Percentiles rank a stretch among this genome's conserved stretches.
Conservation (phyloP, 2,888 invertebrate genomes). For the Xanthorhoe spadicearia region DNA sequence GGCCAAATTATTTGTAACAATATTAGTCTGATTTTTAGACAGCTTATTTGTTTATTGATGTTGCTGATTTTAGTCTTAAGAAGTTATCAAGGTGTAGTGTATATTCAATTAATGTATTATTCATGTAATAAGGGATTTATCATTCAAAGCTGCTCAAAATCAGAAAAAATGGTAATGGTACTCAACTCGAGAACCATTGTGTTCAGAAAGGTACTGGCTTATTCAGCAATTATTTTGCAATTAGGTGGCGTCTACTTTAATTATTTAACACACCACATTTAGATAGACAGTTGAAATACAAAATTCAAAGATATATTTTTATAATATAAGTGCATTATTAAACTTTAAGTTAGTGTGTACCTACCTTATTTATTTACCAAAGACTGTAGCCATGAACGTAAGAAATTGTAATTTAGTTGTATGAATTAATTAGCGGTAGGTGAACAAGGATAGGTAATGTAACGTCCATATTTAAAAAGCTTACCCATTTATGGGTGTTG, state of each 20-base stretch:
- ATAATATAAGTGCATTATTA: conserved; percentile 2
- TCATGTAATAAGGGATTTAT: not conserved
- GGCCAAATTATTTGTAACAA: conserved; percentile 24
- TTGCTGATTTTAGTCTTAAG: conserved; percentile 12
- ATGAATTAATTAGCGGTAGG: not conserved
- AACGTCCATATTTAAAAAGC: not conserved
- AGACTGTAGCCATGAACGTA: conserved; percentile 20
- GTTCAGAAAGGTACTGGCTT: not conserved
- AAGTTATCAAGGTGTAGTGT: not conserved
- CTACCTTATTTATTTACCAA: conserved; percentile 21
- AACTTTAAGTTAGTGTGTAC: not conserved
- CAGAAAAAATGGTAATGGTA: not conserved
- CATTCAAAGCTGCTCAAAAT: not conserved
- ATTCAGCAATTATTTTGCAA: not conserved
- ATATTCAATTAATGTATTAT: not conserved
- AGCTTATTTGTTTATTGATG: conserved; percentile 8
- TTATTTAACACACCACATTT: not conserved
- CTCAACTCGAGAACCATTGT: not conserved
- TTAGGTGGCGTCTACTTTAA: not conserved
- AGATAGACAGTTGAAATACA: not conserved
- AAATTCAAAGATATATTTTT: too few relatives aligned
- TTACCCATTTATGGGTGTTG: not conserved
- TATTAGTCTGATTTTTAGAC: conserved; percentile 24
- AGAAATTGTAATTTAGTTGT: not conserved
- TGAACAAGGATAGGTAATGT: not conserved